phyloP scores from a whole-genome alignment of 1,140 invertebrate species.

The Eciton burchellii region DNA sequence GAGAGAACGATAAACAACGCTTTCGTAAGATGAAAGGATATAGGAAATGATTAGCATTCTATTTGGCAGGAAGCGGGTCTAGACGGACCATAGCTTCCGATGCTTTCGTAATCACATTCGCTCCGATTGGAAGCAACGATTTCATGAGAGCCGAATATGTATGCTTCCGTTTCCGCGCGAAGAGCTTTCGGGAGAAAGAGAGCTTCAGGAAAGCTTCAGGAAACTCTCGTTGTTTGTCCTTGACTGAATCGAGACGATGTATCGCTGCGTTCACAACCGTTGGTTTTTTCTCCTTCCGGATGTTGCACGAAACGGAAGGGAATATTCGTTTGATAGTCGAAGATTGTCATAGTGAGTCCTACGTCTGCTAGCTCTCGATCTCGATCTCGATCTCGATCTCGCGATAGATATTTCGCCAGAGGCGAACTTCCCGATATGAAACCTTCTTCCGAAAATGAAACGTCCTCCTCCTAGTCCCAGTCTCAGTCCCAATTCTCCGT shows the following conservation, averaged over 20 bases:
- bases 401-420: no score
- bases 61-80: constrained; percentile 35
- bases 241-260: constrained; percentile 58
- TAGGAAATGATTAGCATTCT: background rate
- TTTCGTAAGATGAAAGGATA: no score
- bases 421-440: no score
- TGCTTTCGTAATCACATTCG: constrained; percentile 57
- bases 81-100: constrained; percentile 53
- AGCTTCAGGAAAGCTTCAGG: constrained; percentile 40
- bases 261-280: constrained; percentile 63
- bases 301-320: no score
- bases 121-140: background rate
- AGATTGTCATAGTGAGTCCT: no score
- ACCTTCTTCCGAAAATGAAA: constrained; percentile 13
- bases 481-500: background rate
- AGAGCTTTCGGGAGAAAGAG: constrained; percentile 48
- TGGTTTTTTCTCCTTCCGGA: constrained; percentile 4
- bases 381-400: background rate
- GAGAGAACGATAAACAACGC: no score
- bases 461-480: background rate
- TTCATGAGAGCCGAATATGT: constrained; percentile 29
- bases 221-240: constrained; percentile 60
- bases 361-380: no score
- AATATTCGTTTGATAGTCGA: no score
- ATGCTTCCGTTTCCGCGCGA: constrained; percentile 30